phyloP scores from a whole-genome alignment of 1,140 invertebrate genomes.

The Drosophila repletoides region DNA sequence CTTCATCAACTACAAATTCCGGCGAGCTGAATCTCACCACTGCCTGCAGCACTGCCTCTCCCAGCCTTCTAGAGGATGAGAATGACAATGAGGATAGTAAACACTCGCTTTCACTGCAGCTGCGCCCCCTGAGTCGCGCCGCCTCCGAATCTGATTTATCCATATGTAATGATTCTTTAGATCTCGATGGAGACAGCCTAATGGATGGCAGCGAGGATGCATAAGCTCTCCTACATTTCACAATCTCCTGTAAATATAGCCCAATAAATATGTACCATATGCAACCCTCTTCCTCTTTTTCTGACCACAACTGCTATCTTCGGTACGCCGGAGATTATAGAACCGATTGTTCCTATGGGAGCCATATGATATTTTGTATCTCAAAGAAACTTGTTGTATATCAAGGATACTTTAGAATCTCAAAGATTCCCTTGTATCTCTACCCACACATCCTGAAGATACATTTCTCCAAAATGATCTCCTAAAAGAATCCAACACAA shows the following conservation, averaged over 20 bases:
- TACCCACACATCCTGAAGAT: no score
- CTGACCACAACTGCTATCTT: neutral
- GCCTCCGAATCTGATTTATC: conserved; percentile 77
- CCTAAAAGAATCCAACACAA: no score
- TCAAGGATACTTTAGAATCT: no score
- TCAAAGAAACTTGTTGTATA: no score
- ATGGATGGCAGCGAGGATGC: conserved; percentile 74
- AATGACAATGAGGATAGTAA: conserved; percentile 76
- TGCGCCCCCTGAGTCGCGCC: conserved; percentile 54
- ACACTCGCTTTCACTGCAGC: conserved; percentile 53
- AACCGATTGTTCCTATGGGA: no score
- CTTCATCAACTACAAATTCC: conserved; percentile 6
- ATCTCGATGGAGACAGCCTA: conserved; percentile 69
- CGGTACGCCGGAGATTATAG: no score
- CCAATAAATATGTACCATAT: conserved; percentile 60
- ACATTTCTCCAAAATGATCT: no score
- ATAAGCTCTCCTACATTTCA: conserved; percentile 34
- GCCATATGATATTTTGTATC: no score
- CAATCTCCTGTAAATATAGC: conserved; percentile 58
- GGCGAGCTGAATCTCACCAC: conserved; percentile 29
- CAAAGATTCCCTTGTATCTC: no score
- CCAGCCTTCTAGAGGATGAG: conserved; percentile 63
- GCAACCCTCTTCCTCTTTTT: neutral
- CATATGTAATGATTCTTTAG: conserved; percentile 77
- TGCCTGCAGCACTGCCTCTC: conserved; percentile 35